phyloP scores from a whole-genome alignment of 1,140 invertebrate genomes.

The Hyles euphorbiae region DNA sequence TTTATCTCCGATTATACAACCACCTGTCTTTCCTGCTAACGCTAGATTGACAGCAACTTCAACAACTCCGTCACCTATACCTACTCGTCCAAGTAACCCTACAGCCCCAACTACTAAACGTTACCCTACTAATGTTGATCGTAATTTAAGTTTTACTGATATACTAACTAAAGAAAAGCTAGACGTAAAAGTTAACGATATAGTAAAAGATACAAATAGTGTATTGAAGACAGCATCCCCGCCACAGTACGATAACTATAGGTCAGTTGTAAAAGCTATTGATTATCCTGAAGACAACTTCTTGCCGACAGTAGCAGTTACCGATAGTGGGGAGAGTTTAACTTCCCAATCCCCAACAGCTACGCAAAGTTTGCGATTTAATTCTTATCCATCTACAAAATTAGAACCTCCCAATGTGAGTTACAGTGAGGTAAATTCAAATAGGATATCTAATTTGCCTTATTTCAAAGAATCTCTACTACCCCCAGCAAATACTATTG shows the following conservation, averaged over 20 bases:
- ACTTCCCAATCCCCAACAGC: slow-evolving; percentile 23
- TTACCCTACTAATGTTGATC: slow-evolving; percentile 33
- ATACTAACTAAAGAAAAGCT: slow-evolving; percentile 58
- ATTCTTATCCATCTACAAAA: slow-evolving; percentile 39
- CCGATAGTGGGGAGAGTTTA: slow-evolving; percentile 45
- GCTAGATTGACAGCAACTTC: slow-evolving; percentile 28
- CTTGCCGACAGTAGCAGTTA: slow-evolving; percentile 26
- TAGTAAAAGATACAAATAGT: slow-evolving; percentile 54
- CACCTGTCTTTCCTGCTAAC: slow-evolving; percentile 29
- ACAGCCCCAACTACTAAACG: slow-evolving; percentile 11
- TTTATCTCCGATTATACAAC: slow-evolving; percentile 33
- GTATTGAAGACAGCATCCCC: slow-evolving; percentile 35
- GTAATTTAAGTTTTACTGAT: slow-evolving; percentile 54
- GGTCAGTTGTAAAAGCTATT: slow-evolving; percentile 28
- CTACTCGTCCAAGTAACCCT: not conserved
- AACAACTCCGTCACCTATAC: slow-evolving; percentile 20
- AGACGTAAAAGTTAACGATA: slow-evolving; percentile 52
- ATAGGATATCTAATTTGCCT: slow-evolving; percentile 47
- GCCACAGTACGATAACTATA: slow-evolving; percentile 32
- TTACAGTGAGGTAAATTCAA: slow-evolving; percentile 28
- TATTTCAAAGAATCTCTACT: slow-evolving; percentile 46
- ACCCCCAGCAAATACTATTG: slow-evolving; percentile 42
- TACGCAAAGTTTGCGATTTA: slow-evolving; percentile 38
- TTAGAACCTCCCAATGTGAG: slow-evolving; percentile 50
- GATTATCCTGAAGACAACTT: slow-evolving; percentile 36